Base-by-base conservation (phyloP, 2,113 vertebrate genomes). In the Cyanoliseus patagonus region DNA sequence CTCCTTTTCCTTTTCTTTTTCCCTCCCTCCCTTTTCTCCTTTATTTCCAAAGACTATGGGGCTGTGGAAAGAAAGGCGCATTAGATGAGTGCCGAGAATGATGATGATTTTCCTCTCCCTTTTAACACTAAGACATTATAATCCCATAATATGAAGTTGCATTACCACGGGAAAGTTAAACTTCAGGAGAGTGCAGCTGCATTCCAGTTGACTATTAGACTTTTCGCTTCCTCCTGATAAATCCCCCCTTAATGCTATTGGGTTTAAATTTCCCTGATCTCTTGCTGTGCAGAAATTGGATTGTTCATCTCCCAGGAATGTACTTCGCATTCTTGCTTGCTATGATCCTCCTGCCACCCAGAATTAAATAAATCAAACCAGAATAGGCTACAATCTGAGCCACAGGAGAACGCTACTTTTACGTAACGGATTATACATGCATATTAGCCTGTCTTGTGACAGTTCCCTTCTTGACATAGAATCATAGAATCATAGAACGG, bases 201-300 rank as follows among this genome's bases (percentile, higher is more conserved):
- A 81, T 74, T 96, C 94, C 93, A 59, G 51, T 61, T 92, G 47
- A 18, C 76, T 81, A 46, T 78, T 81, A 82, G 55, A 74, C 22
- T 72, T 93, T 35, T 61, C 30, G 16, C 64, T 64, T 83, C 52
- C 39, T 49, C 18, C 35, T 86, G 66, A 90, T 42, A 92, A 96
- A 87, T 76, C 86, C 44, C 66, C 35, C 12, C 44, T 83, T 86
- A 93, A 94, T 66, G 61, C 27, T 47, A 37, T 33, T 49, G 86
- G 66, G 31, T 90, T 95, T 66, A 90, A 68, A 92, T 75, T 75
- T 61, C 69, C 22, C 73, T 62, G 46, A 27, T 92, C 55, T 55
- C 39, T 64, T 47, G 57, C 66, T 82, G 73, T 63, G 62, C 42
- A 91, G 57, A 92, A 96, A 96, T 87, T 92, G 88, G 57, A 82